phyloP scores from a whole-genome alignment of 2,113 vertebrate species.

The Phyllostomus discolor region DNA sequence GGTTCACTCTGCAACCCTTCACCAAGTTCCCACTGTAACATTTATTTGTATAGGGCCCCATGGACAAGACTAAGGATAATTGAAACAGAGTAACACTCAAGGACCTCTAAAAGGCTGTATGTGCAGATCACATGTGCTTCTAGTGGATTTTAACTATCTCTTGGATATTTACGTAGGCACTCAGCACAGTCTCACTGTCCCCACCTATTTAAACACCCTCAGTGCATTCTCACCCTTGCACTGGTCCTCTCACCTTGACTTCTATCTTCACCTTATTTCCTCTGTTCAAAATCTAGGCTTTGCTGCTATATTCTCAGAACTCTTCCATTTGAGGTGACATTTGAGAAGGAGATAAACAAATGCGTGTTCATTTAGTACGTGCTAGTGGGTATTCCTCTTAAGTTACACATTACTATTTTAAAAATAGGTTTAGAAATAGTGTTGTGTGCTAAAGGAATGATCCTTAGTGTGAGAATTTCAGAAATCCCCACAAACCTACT shows the following conservation, averaged over 20 bases:
- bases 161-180: neutral
- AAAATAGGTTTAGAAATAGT: neutral
- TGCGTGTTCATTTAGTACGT: neutral
- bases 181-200: neutral
- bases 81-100: neutral
- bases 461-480: neutral
- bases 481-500: neutral
- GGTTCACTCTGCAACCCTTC: neutral
- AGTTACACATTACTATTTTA: neutral
- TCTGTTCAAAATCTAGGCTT: neutral
- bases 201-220: neutral
- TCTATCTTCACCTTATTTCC: neutral
- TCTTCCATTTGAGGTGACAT: neutral
- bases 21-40: neutral
- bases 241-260: neutral
- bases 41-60: neutral
- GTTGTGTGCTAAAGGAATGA: neutral
- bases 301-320: neutral
- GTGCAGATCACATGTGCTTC: neutral
- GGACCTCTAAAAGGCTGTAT: neutral
- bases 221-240: neutral
- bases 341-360: neutral
- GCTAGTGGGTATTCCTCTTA: neutral
- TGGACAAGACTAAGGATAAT: neutral
- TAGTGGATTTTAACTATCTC: neutral